Evolutionary conservation across 2,888 invertebrate genomes (phyloP).

Genomic region (Trilocha varians): DNA sequence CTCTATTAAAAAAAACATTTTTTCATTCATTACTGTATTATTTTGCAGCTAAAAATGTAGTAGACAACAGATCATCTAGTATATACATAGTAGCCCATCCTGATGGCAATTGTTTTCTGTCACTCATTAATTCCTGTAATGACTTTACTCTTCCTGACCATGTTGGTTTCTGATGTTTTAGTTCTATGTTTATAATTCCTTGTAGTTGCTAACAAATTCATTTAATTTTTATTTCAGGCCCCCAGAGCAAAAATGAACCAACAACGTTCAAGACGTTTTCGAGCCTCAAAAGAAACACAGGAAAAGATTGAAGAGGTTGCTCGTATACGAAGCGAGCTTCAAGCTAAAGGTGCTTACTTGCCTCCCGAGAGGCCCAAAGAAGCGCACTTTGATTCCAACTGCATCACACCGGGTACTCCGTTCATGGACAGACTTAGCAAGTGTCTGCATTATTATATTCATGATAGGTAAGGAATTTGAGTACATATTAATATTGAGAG

Average conservation of each 20-base stretch:
- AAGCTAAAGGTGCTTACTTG: conserved; percentile 80
- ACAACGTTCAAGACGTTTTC: conserved; percentile 95
- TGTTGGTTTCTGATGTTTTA: no score
- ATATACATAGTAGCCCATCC: no score
- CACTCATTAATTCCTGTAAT: no score
- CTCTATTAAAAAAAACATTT: no score
- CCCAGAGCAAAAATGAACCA: conserved; percentile 99
- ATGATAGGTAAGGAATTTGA: conserved; percentile 74
- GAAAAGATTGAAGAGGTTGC: conserved; percentile 92
- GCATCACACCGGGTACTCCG: conserved; percentile 99
- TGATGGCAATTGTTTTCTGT: no score
- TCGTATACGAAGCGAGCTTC: conserved; percentile 82
- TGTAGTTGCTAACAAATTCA: background rate
- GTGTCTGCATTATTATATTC: conserved; percentile 90
- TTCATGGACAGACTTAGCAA: conserved; percentile 94
- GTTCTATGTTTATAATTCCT: no score
- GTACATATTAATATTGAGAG: no score
- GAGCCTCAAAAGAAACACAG: conserved; percentile 94
- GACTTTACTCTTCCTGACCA: no score
- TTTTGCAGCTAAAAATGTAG: no score
- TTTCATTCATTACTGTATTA: no score
- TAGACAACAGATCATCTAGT: no score
- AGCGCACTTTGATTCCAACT: conserved; percentile 98
- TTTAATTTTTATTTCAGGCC: conserved; percentile 61
- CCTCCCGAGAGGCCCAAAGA: conserved; percentile 92